Base-by-base conservation (phyloP, 2,888 invertebrate genomes). In the Xanthorhoe designata region DNA sequence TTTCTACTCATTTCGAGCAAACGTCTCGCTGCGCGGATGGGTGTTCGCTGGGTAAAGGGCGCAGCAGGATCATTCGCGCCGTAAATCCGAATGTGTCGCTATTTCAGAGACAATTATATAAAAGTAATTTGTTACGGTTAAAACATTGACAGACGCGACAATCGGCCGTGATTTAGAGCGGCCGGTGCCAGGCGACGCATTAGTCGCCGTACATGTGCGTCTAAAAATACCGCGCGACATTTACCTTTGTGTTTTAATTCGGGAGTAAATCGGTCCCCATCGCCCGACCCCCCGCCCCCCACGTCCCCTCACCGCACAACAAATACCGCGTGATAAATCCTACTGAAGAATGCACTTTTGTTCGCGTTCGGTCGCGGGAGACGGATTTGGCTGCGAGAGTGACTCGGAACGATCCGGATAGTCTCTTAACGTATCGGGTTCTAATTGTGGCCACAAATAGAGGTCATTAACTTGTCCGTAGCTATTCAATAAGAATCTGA, bases 191-290 rank as follows among this genome's bases (percentile, higher is more conserved):
- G 73, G 78, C 75, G 71, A 75, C 73, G 76, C 80, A 78, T 78
- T 77, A 80, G 73, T 79, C 72, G 73, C 74, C 75, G 75, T 75
- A 71, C 75, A 73, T 70, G 78, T 76, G 75, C 75, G 64, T 75
- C 85, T 83, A 84, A 81, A 82, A 79, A 85, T 86, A 85, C 74
- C 72, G 72, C 69, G 76, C 84, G 86, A 86, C 87, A 87, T 86
- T 87, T 87, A 87, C 86, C 87, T 87, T 88, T 87, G 88, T 87
- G 75, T 79, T 81, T 79, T 75, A 80, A 80, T 78, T 77, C 75
- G 78, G 78, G 75, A 77, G 75, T 85, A 81, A 79, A 82, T 80
- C 80, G 78, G 76, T 80, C 77, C 77, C 77, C 68, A 68, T 35
- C 69, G 42, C 57, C 64, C 58, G 51, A 64, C 51, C 56, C 54